Evolutionary conservation across 1,140 invertebrate genomes (phyloP), one percentile per base, ranked within the genome.

Genomic region (Caerostris extrusa): DNA sequence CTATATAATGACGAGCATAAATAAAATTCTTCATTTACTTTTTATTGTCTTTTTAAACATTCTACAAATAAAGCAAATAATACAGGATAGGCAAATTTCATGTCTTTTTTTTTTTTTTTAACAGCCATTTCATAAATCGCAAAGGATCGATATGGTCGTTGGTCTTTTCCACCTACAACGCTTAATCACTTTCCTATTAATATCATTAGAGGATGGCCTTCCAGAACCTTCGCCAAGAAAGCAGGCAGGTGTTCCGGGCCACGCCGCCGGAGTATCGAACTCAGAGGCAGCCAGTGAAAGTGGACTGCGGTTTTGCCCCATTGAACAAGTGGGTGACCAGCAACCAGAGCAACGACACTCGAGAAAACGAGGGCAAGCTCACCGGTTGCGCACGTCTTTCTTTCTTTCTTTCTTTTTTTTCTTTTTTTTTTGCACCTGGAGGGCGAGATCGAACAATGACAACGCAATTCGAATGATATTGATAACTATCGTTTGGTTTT

Each of bases 251-350:
- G 61, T 67, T 14, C n/a, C 61, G 61, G 61, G 12, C 14, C 61
- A 17, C 61, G n/a, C n/a, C 7, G n/a, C 14, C 61, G n/a, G 34
- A 34, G 34, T 61, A 61, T 61, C 60, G 8, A 61, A 61, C 60
- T 34, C 34, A 5, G 61, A 67, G 61, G 61, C 61, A 67, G 34
- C 69, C 56, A 83, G 81, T 56, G 81, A 83, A 58, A 83, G 81
- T 83, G 81, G 50, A 67, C 12, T 10, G 71, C 14, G 53, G 81
- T 56, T 58, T 83, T 56, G 53, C n/a, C 81, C 56, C 81, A 83
- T 83, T 58, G 81, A 83, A 12, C 81, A 83, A 83, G 81, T 83
- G 81, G 81, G 81, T 83, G 81, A 83, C 81, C 81, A 83, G 7
- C 81, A 77, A 77, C 19, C 69, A 77, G 69, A 77, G 81, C 81